Base-by-base conservation (phyloP, 1,140 invertebrate genomes). In the Drosophila ficusphila region DNA sequence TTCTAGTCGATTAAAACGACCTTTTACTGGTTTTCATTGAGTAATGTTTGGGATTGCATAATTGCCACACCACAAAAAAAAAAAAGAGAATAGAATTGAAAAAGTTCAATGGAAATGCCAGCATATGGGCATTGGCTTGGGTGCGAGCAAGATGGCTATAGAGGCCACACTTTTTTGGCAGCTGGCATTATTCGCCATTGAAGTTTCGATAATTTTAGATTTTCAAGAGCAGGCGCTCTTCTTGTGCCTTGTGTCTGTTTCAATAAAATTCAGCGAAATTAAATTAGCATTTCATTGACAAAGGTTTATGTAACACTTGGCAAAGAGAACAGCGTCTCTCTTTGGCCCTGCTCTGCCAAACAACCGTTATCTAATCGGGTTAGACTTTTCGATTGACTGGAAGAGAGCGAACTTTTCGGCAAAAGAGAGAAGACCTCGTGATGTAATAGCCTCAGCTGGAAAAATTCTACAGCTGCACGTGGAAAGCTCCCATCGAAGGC, bases 191-290 rank as follows among this genome's bases (percentile, higher is more conserved):
- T 85, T 85, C 72, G 61, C 48, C 51, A 52, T 71, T 61, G 49
- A 67, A 82, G 68, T 56, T 44, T 36, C 57, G 58, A 46, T 89
- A 89, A 76, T 69, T 76, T 85, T 83, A 79, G 75, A 88, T 56
- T 83, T 72, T 82, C 69, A 79, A 83, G 75, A 49, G 44, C 21
- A 31, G 38, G 53, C 14, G 38, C 48, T 44, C 21, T 44, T 25
- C 21, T 4, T 14, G 4, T 25, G 21, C 41, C 41, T 23, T 16
- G 7, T 19, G 18, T 51, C 34, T 60, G 42, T 58, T 44, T 61
- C 33, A 18, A 19, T 42, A 48, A 21, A 25, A 49, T 67, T 46
- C 33, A 52, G 48, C 23, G 47, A 81, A 76, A 79, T 79, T 81
- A 52, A 82, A 76, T 81, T 76, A 76, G 72, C 60, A 67, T 67